Conservation (phyloP, 2,113 vertebrate species). For the Lonchura striata region DNA sequence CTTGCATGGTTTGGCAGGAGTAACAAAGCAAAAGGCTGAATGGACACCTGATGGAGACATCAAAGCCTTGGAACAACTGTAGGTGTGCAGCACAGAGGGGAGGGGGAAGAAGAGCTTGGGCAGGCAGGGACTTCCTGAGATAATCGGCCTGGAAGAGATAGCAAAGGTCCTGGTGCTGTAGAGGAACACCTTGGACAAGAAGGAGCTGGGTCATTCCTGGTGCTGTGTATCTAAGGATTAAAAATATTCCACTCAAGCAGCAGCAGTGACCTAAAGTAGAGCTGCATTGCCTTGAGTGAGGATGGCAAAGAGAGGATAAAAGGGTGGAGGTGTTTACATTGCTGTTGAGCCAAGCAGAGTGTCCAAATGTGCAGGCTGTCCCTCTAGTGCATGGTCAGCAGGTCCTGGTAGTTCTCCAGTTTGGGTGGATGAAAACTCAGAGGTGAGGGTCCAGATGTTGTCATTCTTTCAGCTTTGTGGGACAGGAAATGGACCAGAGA, state of each 20-base stretch:
- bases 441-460: neutral
- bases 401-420: neutral
- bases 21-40: neutral
- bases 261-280: neutral
- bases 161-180: neutral
- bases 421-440: neutral
- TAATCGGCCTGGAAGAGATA: neutral
- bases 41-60: neutral
- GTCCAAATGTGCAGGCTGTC: neutral
- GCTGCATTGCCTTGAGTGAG: neutral
- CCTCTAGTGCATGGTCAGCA: neutral
- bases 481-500: too few relatives aligned
- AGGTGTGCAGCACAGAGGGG: neutral
- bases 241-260: neutral
- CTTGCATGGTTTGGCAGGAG: neutral
- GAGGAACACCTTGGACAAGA: neutral
- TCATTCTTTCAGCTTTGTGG: too few relatives aligned
- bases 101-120: neutral
- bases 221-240: neutral
- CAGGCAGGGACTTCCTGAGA: neutral
- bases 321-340: neutral
- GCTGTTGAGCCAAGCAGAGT: neutral
- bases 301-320: neutral
- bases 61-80: neutral
- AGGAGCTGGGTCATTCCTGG: neutral